Percentiles rank a stretch among this genome's conserved stretches.
Conservation (phyloP, 2,113 vertebrate genomes). For the Crotalus horridus region DNA sequence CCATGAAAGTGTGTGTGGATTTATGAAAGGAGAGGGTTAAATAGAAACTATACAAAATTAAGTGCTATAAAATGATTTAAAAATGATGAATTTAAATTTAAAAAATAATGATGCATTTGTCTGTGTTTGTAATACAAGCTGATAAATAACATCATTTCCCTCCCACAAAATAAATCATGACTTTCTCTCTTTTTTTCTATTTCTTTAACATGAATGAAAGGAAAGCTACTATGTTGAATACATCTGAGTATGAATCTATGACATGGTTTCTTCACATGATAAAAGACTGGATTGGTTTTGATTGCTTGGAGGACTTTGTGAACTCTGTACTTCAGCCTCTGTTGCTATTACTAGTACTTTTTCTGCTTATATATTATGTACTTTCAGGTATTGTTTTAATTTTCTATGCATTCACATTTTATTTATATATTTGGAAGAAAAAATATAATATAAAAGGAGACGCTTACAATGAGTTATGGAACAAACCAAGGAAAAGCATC, state of each 20-base stretch:
- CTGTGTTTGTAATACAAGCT: not conserved
- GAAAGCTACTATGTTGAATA: not conserved
- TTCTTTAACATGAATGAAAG: not conserved
- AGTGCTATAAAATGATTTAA: not conserved
- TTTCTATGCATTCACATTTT: not conserved
- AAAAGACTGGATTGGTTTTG: not conserved
- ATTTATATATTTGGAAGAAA: not conserved
- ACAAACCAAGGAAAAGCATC: not conserved
- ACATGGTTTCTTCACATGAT: not conserved
- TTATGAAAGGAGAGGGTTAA: not conserved
- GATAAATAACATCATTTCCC: not conserved
- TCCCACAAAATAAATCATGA: not conserved
- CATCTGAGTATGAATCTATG: not conserved
- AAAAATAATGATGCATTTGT: not conserved
- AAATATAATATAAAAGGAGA: not conserved
- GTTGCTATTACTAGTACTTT: not conserved
- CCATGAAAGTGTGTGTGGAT: not conserved
- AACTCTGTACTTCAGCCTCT: not conserved
- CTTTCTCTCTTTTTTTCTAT: not conserved
- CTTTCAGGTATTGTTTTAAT: fast-evolving
- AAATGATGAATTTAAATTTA: not conserved
- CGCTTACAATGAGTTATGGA: not conserved
- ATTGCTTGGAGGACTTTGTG: not conserved
- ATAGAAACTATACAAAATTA: not conserved
- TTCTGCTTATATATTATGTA: not conserved